Base-by-base conservation (phyloP, 2,888 invertebrate species). In the Panopea generosa region DNA sequence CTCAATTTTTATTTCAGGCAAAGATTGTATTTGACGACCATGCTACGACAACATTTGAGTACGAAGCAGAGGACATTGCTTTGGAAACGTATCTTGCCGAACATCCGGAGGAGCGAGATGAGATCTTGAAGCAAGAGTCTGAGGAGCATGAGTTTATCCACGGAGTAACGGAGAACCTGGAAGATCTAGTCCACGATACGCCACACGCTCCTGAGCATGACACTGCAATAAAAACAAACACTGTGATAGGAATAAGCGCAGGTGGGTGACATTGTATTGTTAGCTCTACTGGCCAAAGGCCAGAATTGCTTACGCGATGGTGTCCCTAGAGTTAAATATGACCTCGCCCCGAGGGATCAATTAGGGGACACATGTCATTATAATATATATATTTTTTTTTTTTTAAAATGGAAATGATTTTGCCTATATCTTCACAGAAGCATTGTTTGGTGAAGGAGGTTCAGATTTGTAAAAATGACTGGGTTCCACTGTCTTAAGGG, bases 11-110 rank as follows among this genome's bases (percentile, higher is more conserved):
- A n/a, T n/a, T 93, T 52, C 95, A 98, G 97, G 94, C 97, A 91
- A 96, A 95, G 93, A 96, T 98, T 90, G 96, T 96, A 90, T 98
- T 98, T 93, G 96, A 97, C 93, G 98, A 98, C 92, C 95, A 95
- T 67, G 95, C 96, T 67, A 97, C 97, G 84, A 95, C 96, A 85
- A 96, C 96, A 63, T 97, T 96, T 94, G 98, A 98, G 94, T 98
- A 98, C 93, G 98, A 98, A 63, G 97, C 97, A 71, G 98, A 98
- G 94, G 95, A 95, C 76, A 96, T 97, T 53, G 93, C 97, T 16
- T 76, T 91, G 57, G 89, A 88, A 59, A 74, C 81, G 6, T 90
- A 88, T 67, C 80, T 89, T n/a, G 56, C 57, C 1, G 77, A 84
- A 11, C 87, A 89, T 65, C 89, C 89, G 0, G 81, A 87, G n/a